Evolutionary conservation across 2,888 invertebrate genomes (phyloP).

Genomic region (Silvanus unidentatus): DNA sequence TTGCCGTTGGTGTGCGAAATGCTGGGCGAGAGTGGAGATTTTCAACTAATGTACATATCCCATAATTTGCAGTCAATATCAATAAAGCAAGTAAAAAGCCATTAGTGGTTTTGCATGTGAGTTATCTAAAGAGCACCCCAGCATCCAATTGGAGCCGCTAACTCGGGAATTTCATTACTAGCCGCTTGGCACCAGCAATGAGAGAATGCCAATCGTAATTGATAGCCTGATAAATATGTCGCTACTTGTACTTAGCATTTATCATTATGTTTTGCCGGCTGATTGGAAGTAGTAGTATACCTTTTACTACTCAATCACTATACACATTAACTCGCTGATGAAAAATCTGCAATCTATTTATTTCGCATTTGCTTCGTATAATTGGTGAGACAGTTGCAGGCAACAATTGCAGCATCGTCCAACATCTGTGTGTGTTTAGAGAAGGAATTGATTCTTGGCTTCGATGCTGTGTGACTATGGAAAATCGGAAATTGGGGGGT

Average conservation of each 20-base stretch:
- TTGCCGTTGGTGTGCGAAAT: too few relatives aligned
- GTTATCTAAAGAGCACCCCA: slow-evolving; percentile 35
- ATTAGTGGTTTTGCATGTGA: slow-evolving; percentile 34
- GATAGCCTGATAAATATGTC: slow-evolving; percentile 41
- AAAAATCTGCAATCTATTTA: too few relatives aligned
- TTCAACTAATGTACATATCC: slow-evolving; percentile 10
- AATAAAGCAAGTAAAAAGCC: slow-evolving; percentile 33
- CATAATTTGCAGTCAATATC: slow-evolving; percentile 29
- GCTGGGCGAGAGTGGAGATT: too few relatives aligned
- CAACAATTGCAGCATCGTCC: too few relatives aligned
- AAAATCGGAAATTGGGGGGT: too few relatives aligned
- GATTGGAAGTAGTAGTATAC: slow-evolving; percentile 8
- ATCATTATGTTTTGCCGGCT: slow-evolving; percentile 20
- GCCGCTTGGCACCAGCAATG: slow-evolving; percentile 28
- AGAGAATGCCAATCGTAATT: slow-evolving; percentile 35
- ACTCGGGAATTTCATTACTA: slow-evolving; percentile 34
- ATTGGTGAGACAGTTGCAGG: too few relatives aligned
- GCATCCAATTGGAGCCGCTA: slow-evolving; percentile 23
- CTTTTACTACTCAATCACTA: too few relatives aligned
- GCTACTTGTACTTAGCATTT: slow-evolving; percentile 37
- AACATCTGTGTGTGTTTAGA: too few relatives aligned
- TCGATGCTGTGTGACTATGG: too few relatives aligned
- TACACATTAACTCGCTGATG: too few relatives aligned
- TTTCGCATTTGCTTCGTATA: too few relatives aligned
- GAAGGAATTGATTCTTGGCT: too few relatives aligned